Evolutionary conservation across 2,888 invertebrate genomes (phyloP).

Genomic region (Melinopterus prodromus): DNA sequence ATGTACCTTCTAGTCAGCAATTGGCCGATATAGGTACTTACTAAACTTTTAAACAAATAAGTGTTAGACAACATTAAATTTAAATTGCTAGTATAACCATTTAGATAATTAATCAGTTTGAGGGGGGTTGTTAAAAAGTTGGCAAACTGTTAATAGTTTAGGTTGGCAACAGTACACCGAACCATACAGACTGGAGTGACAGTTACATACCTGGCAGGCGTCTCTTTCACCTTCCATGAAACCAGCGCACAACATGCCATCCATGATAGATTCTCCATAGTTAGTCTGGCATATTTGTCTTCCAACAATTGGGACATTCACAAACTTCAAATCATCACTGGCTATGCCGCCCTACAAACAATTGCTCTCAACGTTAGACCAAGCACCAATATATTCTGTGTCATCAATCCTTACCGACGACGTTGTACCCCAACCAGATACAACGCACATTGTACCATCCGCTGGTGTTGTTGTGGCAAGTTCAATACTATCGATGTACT

Average conservation of each 20-base stretch:
- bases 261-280: conserved; percentile 30
- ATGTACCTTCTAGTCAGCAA: too few species aligned
- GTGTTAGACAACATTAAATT: too few species aligned
- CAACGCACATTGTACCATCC: conserved; percentile 30
- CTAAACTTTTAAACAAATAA: too few species aligned
- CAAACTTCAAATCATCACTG: conserved; percentile 28
- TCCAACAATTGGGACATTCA: conserved; percentile 32
- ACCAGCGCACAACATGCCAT: conserved; percentile 43
- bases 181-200: too few species aligned
- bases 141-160: too few species aligned
- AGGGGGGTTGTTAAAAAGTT: too few species aligned
- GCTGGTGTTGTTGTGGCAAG: conserved; percentile 28
- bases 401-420: conserved; percentile 24
- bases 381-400: neutral
- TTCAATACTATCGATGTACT: conserved; percentile 27
- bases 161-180: too few species aligned
- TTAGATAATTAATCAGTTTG: too few species aligned
- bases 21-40: too few species aligned
- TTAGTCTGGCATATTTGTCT: conserved; percentile 24
- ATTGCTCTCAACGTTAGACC: neutral
- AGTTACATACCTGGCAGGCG: conserved; percentile 42
- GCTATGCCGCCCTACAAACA: conserved; percentile 30
- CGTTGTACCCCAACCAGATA: conserved; percentile 42
- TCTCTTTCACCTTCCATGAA: conserved; percentile 39
- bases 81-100: too few species aligned